These are phyloP conservation scores for Leptinotarsa rubiginosa DNA, from an alignment of 2,888 invertebrate genomes.

Conservation along the genomic window DNA sequence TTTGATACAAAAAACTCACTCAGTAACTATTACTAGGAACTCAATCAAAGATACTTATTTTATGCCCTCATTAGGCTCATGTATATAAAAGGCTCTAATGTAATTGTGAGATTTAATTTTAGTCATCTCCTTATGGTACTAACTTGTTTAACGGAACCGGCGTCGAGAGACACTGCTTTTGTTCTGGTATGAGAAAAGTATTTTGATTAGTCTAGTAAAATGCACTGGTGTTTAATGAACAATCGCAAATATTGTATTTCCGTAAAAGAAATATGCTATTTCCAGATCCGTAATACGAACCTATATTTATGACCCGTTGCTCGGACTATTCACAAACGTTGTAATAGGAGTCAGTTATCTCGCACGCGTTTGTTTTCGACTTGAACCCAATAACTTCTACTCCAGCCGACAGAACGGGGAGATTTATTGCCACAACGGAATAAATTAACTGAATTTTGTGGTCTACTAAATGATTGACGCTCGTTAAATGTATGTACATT, in stretches of 20 bases:
- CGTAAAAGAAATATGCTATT: background rate
- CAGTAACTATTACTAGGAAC: too few relatives aligned
- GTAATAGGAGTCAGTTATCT: constrained; percentile 20
- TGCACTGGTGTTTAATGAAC: too few relatives aligned
- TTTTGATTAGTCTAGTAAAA: too few relatives aligned
- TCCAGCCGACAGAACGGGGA: constrained; percentile 11
- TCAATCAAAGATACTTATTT: too few relatives aligned
- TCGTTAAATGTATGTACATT: background rate
- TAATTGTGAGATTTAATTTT: too few relatives aligned
- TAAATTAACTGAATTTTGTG: constrained; percentile 13
- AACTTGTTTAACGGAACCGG: too few relatives aligned
- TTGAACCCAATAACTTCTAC: constrained; percentile 16
- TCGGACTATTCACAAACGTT: constrained; percentile 13
- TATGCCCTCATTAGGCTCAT: too few relatives aligned
- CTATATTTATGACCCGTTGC: background rate
- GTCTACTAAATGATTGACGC: background rate
- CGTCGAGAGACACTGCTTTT: too few relatives aligned
- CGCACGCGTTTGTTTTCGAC: constrained; percentile 22
- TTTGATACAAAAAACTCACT: too few relatives aligned
- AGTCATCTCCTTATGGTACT: too few relatives aligned
- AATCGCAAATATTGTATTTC: background rate
- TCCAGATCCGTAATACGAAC: background rate
- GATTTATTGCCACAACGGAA: constrained; percentile 10
- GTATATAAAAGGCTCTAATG: too few relatives aligned
- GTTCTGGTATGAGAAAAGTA: too few relatives aligned